These are phyloP conservation scores for Botia kubotai DNA, from an alignment of 2,797 vertebrate genomes.

Conservation along the genomic window DNA sequence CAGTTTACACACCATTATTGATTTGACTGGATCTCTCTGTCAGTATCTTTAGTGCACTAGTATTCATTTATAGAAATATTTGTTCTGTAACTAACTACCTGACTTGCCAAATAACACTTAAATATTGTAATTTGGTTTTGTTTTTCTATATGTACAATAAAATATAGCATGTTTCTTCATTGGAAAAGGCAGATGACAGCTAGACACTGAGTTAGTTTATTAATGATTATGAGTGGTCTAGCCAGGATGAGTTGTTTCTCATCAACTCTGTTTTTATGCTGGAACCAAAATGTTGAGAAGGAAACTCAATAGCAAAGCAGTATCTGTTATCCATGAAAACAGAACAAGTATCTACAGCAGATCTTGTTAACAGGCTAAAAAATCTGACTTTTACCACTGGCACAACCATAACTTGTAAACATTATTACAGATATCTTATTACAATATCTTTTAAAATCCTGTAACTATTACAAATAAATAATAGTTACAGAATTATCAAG, in stretches of 20 bases:
- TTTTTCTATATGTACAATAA: neutral
- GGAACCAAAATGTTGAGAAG: neutral
- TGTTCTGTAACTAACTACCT: neutral
- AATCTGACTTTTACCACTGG: too few relatives aligned
- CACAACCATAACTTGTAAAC: too few relatives aligned
- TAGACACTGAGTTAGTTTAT: neutral
- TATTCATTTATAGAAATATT: neutral
- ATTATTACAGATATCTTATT: too few relatives aligned
- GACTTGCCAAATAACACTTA: neutral
- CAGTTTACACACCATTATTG: neutral
- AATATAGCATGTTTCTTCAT: neutral
- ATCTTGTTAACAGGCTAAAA: too few relatives aligned
- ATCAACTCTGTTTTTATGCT: neutral
- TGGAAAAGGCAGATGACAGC: neutral
- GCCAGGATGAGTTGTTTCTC: constrained; percentile 1
- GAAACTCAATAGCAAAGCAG: neutral
- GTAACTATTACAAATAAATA: too few relatives aligned
- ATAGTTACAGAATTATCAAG: too few relatives aligned
- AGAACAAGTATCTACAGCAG: neutral
- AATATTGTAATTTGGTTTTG: neutral
- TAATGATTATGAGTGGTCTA: neutral
- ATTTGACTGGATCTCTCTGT: neutral
- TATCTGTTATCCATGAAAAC: neutral
- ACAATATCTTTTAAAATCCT: too few relatives aligned
- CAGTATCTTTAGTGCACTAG: neutral